Evolutionary conservation across 1,140 invertebrate genomes (phyloP), one percentile per base, ranked within the genome.

Genomic region (Ectropis grisescens): DNA sequence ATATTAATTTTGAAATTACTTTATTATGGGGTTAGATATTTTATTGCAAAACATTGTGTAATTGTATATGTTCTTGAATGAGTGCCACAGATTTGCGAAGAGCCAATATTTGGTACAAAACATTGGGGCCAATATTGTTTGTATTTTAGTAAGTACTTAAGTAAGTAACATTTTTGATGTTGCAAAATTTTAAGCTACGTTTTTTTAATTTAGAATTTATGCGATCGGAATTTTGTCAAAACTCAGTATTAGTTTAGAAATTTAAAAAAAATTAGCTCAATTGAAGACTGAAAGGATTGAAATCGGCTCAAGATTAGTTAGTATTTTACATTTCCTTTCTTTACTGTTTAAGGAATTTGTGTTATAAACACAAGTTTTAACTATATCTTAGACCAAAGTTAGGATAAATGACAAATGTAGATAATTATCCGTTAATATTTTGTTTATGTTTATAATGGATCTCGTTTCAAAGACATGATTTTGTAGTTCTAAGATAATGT

Each of bases 211-310:
- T n/a, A n/a, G n/a, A n/a, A n/a, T n/a, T n/a, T n/a, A n/a, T n/a
- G n/a, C n/a, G n/a, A n/a, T n/a, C n/a, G n/a, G n/a, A n/a, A n/a
- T n/a, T n/a, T n/a, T n/a, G n/a, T n/a, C n/a, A n/a, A n/a, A n/a
- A n/a, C n/a, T n/a, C n/a, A n/a, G n/a, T n/a, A 26, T 26, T 26
- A n/a, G 24, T 26, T 26, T 6, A 26, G 4, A 10, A 26, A 26
- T n/a, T 26, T 4, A 38, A 33, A 37, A 24, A 30, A 32, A n/a
- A n/a, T n/a, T n/a, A 33, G 50, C 46, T 54, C 46, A 53, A 48
- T 41, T 14, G 22, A 49, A 54, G 50, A 54, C 50, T 54, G 50
- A 49, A 45, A 22, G 11, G 29, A 42, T 7, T 7, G 10, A 23
- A n/a, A 25, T 31, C 31, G 33, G 39, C 39, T 41, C 39, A 41